Evolutionary conservation across 1,140 invertebrate species (phyloP).

Genomic region (Pomacea maculata): DNA sequence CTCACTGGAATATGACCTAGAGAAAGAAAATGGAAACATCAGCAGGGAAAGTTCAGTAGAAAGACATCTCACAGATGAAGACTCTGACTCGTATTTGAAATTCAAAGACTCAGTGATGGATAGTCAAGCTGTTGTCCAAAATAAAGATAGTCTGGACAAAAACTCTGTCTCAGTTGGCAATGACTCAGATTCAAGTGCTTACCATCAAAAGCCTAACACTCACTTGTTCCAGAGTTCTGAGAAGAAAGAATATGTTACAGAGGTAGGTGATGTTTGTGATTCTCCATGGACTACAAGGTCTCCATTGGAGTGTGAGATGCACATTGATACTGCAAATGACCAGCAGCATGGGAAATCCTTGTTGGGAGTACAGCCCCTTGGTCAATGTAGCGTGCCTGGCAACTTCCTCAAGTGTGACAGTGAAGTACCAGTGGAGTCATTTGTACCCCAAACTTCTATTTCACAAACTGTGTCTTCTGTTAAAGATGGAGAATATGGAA

Average conservation of each 20-base stretch:
- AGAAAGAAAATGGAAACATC: slow-evolving; percentile 20
- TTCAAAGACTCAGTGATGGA: neutral
- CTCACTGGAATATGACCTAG: slow-evolving; percentile 22
- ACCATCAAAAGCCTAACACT: no score
- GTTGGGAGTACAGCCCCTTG: neutral
- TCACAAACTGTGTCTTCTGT: neutral
- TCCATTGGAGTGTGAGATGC: no score
- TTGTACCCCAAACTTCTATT: neutral
- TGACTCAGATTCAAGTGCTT: no score
- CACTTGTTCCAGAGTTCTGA: no score
- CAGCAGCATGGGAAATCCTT: no score
- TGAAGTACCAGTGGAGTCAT: neutral
- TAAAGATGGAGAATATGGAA: neutral
- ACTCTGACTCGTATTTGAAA: slow-evolving; percentile 17
- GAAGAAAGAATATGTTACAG: no score
- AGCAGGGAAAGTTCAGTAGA: slow-evolving; percentile 36
- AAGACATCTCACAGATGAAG: slow-evolving; percentile 24
- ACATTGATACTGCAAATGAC: no score
- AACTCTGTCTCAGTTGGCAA: no score
- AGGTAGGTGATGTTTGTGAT: no score
- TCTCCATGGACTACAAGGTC: no score
- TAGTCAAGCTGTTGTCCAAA: no score
- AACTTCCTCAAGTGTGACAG: neutral
- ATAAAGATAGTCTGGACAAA: no score
- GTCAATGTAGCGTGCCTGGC: neutral